phyloP scores from a whole-genome alignment of 2,888 invertebrate genomes.

The Pyrgus malvae region DNA sequence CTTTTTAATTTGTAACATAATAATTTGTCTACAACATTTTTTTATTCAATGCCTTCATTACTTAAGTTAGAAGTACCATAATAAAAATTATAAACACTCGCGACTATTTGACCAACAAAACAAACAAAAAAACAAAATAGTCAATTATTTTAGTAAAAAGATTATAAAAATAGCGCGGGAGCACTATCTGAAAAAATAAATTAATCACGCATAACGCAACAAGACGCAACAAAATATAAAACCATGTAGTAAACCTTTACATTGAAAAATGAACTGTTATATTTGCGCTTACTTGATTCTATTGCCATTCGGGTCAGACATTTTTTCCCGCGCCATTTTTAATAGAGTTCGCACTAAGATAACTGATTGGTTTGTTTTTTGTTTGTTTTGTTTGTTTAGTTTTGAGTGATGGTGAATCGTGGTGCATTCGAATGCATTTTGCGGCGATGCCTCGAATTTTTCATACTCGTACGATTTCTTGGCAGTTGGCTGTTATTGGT shows the following conservation, averaged over 20 bases:
- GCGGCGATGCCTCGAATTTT: conserved; percentile 39
- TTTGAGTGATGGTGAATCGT: conserved; percentile 26
- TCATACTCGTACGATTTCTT: conserved; percentile 36
- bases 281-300: conserved; percentile 64
- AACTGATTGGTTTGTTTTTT: conserved; percentile 29
- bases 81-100: too few relatives aligned
- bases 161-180: too few relatives aligned
- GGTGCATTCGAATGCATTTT: conserved; percentile 22
- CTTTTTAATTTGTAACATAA: too few relatives aligned
- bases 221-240: background rate
- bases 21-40: too few relatives aligned
- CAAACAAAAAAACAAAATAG: too few relatives aligned
- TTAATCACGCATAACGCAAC: too few relatives aligned
- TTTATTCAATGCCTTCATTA: too few relatives aligned
- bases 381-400: conserved; percentile 21
- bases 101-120: too few relatives aligned
- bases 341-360: conserved; percentile 30
- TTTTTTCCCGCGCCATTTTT: conserved; percentile 29
- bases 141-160: too few relatives aligned
- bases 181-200: too few relatives aligned
- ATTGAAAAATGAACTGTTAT: conserved; percentile 47
- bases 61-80: too few relatives aligned
- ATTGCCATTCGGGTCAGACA: conserved; percentile 31
- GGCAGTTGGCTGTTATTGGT: conserved; percentile 32
- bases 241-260: conserved; percentile 2